A percentile compares a stretch with the other conserved stretches of the same genome.
These are phyloP conservation scores for Paedocypris sp. DNA, from an alignment of 2,113 vertebrate genomes.

Conservation along the genomic window DNA sequence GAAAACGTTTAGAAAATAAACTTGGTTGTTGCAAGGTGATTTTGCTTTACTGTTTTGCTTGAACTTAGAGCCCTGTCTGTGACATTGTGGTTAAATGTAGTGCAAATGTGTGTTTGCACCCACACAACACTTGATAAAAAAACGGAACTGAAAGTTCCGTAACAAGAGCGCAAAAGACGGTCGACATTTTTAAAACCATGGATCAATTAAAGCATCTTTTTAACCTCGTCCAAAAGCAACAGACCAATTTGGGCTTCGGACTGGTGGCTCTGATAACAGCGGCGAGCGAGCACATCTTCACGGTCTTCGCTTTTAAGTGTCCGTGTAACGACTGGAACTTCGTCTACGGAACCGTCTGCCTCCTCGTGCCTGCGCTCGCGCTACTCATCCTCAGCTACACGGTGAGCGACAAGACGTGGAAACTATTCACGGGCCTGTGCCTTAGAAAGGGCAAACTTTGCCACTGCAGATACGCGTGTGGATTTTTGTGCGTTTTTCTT, in stretches of 20 bases:
- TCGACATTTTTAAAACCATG: slow-evolving; percentile 44
- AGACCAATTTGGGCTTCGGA: slow-evolving; percentile 46
- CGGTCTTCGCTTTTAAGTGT: slow-evolving; percentile 54
- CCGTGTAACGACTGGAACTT: slow-evolving; percentile 64
- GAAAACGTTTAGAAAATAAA: too few species aligned
- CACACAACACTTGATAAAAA: too few species aligned
- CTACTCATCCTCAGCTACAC: slow-evolving; percentile 60
- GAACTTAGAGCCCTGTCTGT: too few species aligned
- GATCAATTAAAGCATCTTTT: slow-evolving; percentile 40
- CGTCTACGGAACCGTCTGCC: slow-evolving; percentile 58
- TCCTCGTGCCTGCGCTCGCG: slow-evolving; percentile 62
- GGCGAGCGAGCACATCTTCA: slow-evolving; percentile 61
- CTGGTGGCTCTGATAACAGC: slow-evolving; percentile 56
- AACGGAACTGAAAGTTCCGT: not conserved
- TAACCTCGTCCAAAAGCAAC: slow-evolving; percentile 43
- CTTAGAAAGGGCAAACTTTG: fast-evolving
- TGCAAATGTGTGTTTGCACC: too few species aligned
- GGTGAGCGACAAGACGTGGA: slow-evolving; percentile 49
- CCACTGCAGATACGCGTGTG: fast-evolving
- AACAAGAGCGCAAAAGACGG: not conserved
- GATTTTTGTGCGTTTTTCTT: fast-evolving
- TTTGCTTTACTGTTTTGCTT: too few species aligned
- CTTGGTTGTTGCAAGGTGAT: too few species aligned
- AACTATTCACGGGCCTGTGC: slow-evolving; percentile 55
- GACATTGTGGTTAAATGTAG: too few species aligned